phyloP scores from a whole-genome alignment of 2,888 invertebrate species.

The Archips xylosteana region DNA sequence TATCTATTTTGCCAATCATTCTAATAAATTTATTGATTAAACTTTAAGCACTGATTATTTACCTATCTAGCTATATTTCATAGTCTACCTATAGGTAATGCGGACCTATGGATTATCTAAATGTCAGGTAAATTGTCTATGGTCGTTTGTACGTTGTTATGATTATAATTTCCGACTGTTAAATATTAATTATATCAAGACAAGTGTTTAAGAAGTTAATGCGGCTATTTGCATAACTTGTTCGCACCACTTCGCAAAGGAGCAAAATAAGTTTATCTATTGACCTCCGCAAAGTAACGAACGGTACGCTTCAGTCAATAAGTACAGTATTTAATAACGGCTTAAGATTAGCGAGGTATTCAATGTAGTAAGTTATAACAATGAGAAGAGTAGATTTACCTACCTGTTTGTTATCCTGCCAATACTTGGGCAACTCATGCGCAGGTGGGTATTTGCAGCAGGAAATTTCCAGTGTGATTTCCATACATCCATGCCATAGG shows the following conservation, averaged over 20 bases:
- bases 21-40: slow-evolving; percentile 3
- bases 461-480: slow-evolving; percentile 96
- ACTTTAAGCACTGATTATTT: not conserved
- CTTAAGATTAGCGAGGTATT: not conserved
- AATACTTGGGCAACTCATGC: slow-evolving; percentile 91
- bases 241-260: too few relatives aligned
- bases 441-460: slow-evolving; percentile 97
- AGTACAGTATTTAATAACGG: too few relatives aligned
- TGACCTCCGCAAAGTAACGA: too few relatives aligned
- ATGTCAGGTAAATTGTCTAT: not conserved
- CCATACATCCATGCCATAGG: slow-evolving; percentile 97
- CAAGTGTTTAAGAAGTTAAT: too few relatives aligned
- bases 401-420: slow-evolving; percentile 95
- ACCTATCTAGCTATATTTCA: too few relatives aligned
- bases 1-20: not conserved
- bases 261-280: too few relatives aligned
- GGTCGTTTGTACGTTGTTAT: not conserved
- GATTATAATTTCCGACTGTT: too few relatives aligned
- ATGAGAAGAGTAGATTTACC: not conserved
- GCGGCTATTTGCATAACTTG: too few relatives aligned
- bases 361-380: not conserved
- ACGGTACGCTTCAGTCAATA: too few relatives aligned
- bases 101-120: not conserved
- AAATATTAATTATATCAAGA: too few relatives aligned
- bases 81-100: not conserved